Conservation (phyloP, 2,888 invertebrate genomes). For the Drepanosiphum platanoidis region DNA sequence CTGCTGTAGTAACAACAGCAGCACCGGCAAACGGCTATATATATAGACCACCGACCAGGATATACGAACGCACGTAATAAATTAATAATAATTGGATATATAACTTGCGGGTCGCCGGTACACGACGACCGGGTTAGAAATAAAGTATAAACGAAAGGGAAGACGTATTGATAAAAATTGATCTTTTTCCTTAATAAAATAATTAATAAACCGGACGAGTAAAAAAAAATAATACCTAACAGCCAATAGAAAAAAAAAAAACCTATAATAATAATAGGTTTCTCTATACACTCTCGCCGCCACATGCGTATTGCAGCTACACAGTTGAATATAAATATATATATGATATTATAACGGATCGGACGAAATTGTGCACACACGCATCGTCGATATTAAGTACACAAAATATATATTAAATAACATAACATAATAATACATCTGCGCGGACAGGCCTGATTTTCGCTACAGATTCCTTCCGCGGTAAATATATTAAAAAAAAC, state of each 20-base stretch:
- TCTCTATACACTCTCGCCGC: neutral
- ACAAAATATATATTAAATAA: neutral
- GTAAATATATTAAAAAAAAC: neutral
- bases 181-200: neutral
- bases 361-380: neutral
- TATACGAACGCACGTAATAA: neutral
- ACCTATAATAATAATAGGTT: neutral
- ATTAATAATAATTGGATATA: neutral
- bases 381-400: neutral
- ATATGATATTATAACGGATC: neutral
- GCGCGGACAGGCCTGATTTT: neutral
- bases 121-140: neutral
- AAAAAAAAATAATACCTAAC: constrained; percentile 6
- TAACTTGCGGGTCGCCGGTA: no score
- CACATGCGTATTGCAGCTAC: neutral
- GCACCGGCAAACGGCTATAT: neutral
- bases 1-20: neutral
- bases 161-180: neutral
- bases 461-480: neutral
- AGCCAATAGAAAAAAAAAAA: neutral
- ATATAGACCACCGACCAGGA: neutral
- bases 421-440: neutral
- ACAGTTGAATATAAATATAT: neutral
- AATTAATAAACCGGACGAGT: neutral
- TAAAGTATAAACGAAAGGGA: neutral